phyloP scores from a whole-genome alignment of 2,797 vertebrate species.

The Triplophysa bombifrons region DNA sequence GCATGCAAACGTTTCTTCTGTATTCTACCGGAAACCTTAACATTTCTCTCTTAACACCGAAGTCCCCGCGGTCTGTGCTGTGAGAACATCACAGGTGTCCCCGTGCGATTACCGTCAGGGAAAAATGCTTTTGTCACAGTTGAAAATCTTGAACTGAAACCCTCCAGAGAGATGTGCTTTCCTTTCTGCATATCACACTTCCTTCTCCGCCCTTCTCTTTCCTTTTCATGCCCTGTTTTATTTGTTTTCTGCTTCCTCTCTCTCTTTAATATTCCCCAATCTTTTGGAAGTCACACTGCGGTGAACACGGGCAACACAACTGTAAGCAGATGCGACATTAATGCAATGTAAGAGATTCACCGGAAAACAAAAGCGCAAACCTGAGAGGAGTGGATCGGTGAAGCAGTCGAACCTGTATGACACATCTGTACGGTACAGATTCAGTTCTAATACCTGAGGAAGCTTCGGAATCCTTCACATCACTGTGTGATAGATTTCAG shows the following conservation, averaged over 20 bases:
- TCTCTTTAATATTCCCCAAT: constrained; percentile 3
- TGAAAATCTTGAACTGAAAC: constrained; percentile 29
- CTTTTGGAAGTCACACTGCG: not conserved
- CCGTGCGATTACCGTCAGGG: constrained; percentile 25
- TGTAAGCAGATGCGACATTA: constrained; percentile 6
- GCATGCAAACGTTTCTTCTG: not conserved
- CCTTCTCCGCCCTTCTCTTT: not conserved
- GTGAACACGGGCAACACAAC: constrained; percentile 10
- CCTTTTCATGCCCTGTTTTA: not conserved
- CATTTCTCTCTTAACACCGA: constrained; percentile 19
- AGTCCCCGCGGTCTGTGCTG: constrained; percentile 14
- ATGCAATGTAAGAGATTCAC: not conserved
- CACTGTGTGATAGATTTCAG: not conserved
- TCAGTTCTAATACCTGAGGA: not conserved
- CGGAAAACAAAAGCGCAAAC: not conserved
- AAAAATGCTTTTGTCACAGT: constrained; percentile 36
- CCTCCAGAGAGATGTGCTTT: constrained; percentile 8
- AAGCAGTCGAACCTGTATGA: not conserved
- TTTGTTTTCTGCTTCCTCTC: not conserved
- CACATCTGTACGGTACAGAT: not conserved
- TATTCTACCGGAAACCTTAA: constrained; percentile 21
- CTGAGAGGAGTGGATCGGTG: not conserved
- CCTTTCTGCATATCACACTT: constrained; percentile 9
- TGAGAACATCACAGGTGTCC: constrained; percentile 22
- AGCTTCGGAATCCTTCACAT: not conserved